Conservation (phyloP, 2,113 vertebrate species). For the Capreolus pygargus region DNA sequence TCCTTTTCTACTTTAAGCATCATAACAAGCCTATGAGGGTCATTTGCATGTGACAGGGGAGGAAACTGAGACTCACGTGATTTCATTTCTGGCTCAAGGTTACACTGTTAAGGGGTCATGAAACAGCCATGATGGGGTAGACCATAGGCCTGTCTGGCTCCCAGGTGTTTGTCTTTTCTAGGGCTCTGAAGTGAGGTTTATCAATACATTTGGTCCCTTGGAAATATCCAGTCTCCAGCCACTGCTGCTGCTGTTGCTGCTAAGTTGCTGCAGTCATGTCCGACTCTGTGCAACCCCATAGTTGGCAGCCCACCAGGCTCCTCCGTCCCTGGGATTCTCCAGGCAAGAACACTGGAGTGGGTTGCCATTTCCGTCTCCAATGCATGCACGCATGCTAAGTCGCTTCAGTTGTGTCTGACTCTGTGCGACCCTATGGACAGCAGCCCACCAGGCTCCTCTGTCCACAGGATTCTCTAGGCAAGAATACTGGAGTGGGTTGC, state of each 20-base stretch:
- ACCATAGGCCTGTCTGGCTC: background rate
- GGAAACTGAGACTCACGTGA: background rate
- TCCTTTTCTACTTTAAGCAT: slow-evolving; percentile 8
- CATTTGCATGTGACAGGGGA: background rate
- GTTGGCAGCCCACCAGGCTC: no score
- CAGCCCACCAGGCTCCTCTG: background rate
- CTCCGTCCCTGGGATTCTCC: no score
- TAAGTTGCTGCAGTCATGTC: background rate
- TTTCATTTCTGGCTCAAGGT: slow-evolving; percentile 41
- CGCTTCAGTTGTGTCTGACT: no score
- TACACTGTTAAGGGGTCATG: background rate
- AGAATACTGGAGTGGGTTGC: background rate
- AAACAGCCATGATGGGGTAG: background rate
- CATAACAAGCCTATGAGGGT: background rate
- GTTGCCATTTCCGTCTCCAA: no score
- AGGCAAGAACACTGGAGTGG: no score
- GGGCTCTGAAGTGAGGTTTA: background rate
- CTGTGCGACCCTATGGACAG: fast-evolving
- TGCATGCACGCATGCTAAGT: no score
- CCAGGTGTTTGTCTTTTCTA: background rate
- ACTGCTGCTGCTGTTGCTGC: background rate
- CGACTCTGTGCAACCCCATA: no score
- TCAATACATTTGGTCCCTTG: background rate
- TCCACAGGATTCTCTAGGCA: background rate
- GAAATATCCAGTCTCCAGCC: background rate